A percentile compares a stretch with the other conserved stretches of the same genome.
Conservation (phyloP, 2,113 vertebrate species). For the Laterallus jamaicensis region DNA sequence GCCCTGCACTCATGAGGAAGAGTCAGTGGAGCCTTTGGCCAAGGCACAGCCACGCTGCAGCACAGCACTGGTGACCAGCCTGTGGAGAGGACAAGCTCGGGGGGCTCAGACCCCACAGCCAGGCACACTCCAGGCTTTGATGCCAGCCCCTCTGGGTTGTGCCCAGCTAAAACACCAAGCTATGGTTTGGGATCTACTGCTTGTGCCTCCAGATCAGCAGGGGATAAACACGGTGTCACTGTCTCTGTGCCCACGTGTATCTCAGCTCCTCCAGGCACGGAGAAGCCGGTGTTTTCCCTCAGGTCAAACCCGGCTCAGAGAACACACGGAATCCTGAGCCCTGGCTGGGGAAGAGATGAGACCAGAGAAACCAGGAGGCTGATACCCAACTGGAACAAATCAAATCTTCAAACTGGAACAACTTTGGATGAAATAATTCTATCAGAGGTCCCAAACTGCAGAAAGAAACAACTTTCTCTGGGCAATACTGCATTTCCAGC, state of each 20-base stretch:
- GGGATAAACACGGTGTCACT: accelerated
- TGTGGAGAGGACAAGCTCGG: accelerated
- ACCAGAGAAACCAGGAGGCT: neutral
- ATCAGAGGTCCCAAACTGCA: neutral
- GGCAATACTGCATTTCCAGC: neutral
- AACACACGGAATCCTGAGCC: neutral
- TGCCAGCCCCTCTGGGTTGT: neutral
- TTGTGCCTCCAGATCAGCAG: neutral
- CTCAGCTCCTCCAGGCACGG: neutral
- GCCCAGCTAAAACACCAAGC: neutral
- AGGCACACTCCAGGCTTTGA: neutral
- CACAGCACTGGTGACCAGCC: neutral
- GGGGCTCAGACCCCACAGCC: neutral
- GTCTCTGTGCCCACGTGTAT: accelerated
- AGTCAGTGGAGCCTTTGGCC: neutral
- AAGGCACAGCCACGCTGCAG: accelerated
- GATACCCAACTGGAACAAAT: neutral
- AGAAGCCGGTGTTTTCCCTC: neutral
- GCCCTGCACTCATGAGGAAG: neutral
- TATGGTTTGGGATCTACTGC: accelerated
- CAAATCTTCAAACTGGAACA: neutral
- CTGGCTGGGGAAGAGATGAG: neutral
- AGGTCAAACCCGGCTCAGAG: neutral
- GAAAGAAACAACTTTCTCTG: neutral
- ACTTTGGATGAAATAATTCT: neutral